Base-by-base conservation (phyloP, 1,140 invertebrate genomes). In the Sipha flava region DNA sequence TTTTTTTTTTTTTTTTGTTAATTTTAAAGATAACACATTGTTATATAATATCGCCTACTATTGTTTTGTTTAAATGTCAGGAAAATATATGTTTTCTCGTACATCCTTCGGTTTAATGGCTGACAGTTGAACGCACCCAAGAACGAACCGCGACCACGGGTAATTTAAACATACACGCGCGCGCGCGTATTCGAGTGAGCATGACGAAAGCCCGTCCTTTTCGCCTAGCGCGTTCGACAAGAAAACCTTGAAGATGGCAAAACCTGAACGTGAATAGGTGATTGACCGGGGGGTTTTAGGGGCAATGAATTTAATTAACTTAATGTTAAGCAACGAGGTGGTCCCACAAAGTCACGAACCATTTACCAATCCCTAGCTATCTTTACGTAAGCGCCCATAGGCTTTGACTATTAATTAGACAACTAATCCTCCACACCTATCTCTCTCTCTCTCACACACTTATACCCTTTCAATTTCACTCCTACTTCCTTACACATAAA, bases 161-260 rank as follows among this genome's bases (percentile, higher is more conserved):
- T 26, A 5, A 64, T 37, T 37, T 18, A 21, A 31, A 37, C 10
- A 3, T 7, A 31, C 14, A 21, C 5, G 40, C 10, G 59, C 59
- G n/a, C 21, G 37, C 37, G 18, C 70, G 6, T 77, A 37, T 59
- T 52, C 4, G 16, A 59, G 23, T 77, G n/a, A n/a, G n/a, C n/a
- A n/a, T n/a, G n/a, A n/a, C n/a, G n/a, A n/a, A n/a, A n/a, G n/a
- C n/a, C n/a, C 34, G 73, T 59, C 73, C 73, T 77, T 77, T 52
- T 2, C 0, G 14, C n/a, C n/a, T n/a, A n/a, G 12, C 10, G 31
- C 14, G 73, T 77, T n/a, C 18, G 49, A 77, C n/a, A 12, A 43
- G 23, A 34, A 77, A 77, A 77, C 73, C 52, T 21, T 77, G 73
- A 43, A 77, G 52, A 77, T 40, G 73, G 26, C 16, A 29, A 43